Evolutionary conservation across 1,140 invertebrate species (phyloP), one percentile per base, ranked within the genome.

Genomic region (Lutraria rhynchaena): DNA sequence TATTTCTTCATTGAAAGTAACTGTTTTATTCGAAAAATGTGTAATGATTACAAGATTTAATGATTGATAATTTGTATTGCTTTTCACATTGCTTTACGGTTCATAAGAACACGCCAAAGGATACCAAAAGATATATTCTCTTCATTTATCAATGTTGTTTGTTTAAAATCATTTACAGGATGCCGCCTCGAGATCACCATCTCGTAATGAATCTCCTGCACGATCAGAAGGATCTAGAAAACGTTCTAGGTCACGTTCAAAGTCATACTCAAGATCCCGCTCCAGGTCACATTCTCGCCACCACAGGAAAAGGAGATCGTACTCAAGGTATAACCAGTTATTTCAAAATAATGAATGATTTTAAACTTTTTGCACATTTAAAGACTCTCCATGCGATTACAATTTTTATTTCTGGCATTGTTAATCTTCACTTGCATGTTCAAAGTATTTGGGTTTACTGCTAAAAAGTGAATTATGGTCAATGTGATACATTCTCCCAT

Each of bases 241-340:
- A 61, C 55, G 69, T 19, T 83, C 74, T 9, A 76, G 57, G 29
- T 51, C 49, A 17, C 71, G 57, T 17, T 83, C 83, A 57, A 55
- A 41, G 29, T 82, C 85, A 55, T 57, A 65, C 15, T 86, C 84
- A 19, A 58, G 75, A 37, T 86, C 84, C 3, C 81, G 85, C 29
- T 86, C 83, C 22, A 51, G 75, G 29, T 86, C 84, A 27, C 78
- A 81, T 17, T 85, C 83, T n/a, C 57, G 67, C 33, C 69, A 49
- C 9, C 67, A 74, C 49, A 81, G 60, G 27, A 75, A 55, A 11
- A 73, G 53, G 33, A 71, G 71, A 37, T 81, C 82, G 46, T 81
- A 81, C 65, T 87, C 82, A 19, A 78, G 74, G 69, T 81, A 60
- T 61, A 35, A 24, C 0, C 58, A 31, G 27, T 27, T 58, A 19